phyloP scores from a whole-genome alignment of 1,140 invertebrate species.

The Caerostris extrusa region DNA sequence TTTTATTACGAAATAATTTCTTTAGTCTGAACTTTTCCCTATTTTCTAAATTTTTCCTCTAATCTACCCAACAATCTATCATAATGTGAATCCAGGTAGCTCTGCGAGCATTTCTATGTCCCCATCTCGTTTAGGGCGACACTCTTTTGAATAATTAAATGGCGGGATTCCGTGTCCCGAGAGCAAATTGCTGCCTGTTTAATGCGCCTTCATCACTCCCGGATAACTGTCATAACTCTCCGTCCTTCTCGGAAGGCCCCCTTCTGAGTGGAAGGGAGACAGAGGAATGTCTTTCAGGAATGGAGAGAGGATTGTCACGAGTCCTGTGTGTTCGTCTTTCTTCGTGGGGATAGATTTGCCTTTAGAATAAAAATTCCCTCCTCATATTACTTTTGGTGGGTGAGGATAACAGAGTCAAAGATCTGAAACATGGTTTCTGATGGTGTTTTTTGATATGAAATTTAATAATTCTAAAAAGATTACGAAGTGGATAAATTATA shows the following conservation, averaged over 20 bases:
- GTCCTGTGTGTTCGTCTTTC: not conserved
- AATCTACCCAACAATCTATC: too few species aligned
- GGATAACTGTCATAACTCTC: not conserved
- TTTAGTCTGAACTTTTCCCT: too few species aligned
- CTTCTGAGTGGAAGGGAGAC: not conserved
- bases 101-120: not conserved
- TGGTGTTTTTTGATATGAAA: too few species aligned
- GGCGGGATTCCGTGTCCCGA: not conserved
- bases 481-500: too few species aligned
- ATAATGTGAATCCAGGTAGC: too few species aligned
- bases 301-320: not conserved
- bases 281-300: not conserved
- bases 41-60: too few species aligned
- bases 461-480: too few species aligned
- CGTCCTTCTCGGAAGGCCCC: not conserved
- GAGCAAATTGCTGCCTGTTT: constrained; percentile 4
- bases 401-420: not conserved
- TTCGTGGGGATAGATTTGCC: not conserved
- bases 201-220: not conserved
- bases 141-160: constrained; percentile 19
- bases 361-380: too few species aligned
- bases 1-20: too few species aligned
- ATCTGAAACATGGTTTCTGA: not conserved
- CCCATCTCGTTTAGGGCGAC: not conserved
- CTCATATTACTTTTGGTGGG: not conserved